Base-by-base conservation (phyloP, 2,797 vertebrate species). In the Lithobates pipiens region DNA sequence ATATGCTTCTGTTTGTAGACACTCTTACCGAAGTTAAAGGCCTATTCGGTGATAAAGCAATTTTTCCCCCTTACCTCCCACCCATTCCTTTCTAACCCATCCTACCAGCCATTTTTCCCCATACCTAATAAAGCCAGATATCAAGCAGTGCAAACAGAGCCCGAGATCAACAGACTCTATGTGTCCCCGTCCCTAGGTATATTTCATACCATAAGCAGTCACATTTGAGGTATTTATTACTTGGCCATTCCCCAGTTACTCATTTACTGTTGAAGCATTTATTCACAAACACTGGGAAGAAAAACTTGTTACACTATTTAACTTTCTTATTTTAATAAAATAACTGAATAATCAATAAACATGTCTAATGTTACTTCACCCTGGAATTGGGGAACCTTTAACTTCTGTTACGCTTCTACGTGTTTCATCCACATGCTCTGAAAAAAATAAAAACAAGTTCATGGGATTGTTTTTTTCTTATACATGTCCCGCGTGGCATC, bases 371-470 rank as follows among this genome's bases (percentile, higher is more conserved):
- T 32, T 75, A n/a, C 10, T 32, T 32, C 71, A 86, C 85, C 79
- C 36, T 44, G 67, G 18, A 13, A 27, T 63, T 13, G 84, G 78
- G 9, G 78, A 76, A 27, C 57, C 34, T 65, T 10, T 70, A 18
- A 27, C 23, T 75, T 77, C 79, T 27, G 25, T 36, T 73, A 82
- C 68, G 6, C 27, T 54, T 9, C 9, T 77, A 11, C 50, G 74
- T 67, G 8, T 25, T 4, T 25, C 67, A 67, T 82, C 84, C 15
- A 76, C 34, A 15, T 36, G 54, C n/a, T 76, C 78, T 86, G 65
- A 68, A 2, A 75, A 77, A 3, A 34, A 9, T 23, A 50, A 15
- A 46, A 5, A 68, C n/a, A 39, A 42, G 25, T 8, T n/a, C 18
- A 7, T 63, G 29, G 44, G 3, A 44, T 11, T 44, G 10, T 44